phyloP scores from a whole-genome alignment of 2,888 invertebrate species.

The Elysia crispata region DNA sequence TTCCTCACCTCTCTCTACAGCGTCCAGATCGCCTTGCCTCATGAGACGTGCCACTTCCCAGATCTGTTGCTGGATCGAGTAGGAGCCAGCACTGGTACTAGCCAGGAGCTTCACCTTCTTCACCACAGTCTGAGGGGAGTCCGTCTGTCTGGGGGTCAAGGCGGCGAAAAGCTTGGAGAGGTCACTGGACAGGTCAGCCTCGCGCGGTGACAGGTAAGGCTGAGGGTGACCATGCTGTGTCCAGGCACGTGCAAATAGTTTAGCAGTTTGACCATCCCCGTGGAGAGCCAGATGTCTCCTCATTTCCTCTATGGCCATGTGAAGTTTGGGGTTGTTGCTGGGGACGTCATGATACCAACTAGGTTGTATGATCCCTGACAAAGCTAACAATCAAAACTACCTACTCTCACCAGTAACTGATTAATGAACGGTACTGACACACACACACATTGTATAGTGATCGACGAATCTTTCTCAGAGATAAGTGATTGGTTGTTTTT shows the following conservation, averaged over 20 bases:
- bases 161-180: slow-evolving; percentile 45
- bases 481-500: no score
- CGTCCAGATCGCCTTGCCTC: background rate
- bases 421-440: no score
- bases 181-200: slow-evolving; percentile 51
- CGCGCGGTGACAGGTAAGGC: slow-evolving; percentile 56
- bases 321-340: slow-evolving; percentile 39
- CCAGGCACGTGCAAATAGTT: slow-evolving; percentile 61
- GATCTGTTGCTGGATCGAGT: background rate
- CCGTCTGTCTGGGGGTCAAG: slow-evolving; percentile 50
- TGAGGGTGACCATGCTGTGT: slow-evolving; percentile 62
- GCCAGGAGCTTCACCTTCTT: slow-evolving; percentile 55
- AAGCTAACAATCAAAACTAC: no score
- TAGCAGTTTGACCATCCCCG: slow-evolving; percentile 50
- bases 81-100: background rate
- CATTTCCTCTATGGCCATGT: slow-evolving; percentile 53
- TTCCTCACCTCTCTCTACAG: slow-evolving; percentile 35
- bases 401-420: no score
- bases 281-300: slow-evolving; percentile 59
- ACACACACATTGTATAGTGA: no score
- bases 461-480: no score
- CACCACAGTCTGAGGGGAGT: slow-evolving; percentile 48
- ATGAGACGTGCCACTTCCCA: background rate
- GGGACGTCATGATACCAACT: background rate
- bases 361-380: no score